These are phyloP conservation scores for Aquatica leii DNA, from an alignment of 2,888 invertebrate genomes.

Conservation along the genomic window DNA sequence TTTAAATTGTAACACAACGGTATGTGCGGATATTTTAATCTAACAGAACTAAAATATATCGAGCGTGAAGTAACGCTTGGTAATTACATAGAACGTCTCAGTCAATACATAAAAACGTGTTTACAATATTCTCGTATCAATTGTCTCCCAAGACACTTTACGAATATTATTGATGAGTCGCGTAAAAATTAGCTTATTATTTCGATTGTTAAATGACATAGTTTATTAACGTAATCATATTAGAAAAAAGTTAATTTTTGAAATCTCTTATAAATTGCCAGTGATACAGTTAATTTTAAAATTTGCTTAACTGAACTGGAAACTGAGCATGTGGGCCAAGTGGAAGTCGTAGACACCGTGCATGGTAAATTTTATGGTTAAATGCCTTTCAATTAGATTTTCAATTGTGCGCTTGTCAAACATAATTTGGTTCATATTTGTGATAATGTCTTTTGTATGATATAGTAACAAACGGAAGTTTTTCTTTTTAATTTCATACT, in stretches of 20 bases:
- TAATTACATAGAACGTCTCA: slow-evolving; percentile 23
- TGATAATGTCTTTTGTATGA: no score
- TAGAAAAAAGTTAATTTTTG: slow-evolving; percentile 4
- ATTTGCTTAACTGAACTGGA: slow-evolving; percentile 26
- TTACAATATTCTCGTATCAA: no score
- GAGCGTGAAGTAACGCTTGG: slow-evolving; percentile 30
- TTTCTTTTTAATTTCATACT: no score
- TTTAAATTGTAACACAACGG: slow-evolving; percentile 18
- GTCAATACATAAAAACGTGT: slow-evolving; percentile 10
- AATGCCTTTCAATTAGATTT: slow-evolving; percentile 23
- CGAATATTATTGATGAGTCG: neutral
- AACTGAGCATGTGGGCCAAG: slow-evolving; percentile 33
- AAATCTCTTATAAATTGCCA: slow-evolving; percentile 24
- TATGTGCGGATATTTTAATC: slow-evolving; percentile 18
- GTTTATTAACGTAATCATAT: no score
- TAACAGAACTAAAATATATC: slow-evolving; percentile 27
- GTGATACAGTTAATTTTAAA: slow-evolving; percentile 32
- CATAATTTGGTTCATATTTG: no score
- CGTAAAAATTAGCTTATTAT: neutral
- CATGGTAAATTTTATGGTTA: slow-evolving; percentile 29
- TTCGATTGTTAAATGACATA: neutral
- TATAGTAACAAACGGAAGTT: no score
- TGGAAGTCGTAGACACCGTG: slow-evolving; percentile 24
- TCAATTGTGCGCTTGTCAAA: slow-evolving; percentile 1
- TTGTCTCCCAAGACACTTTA: neutral